Percentiles rank a stretch among this genome's conserved stretches.
phyloP scores from a whole-genome alignment of 1,140 invertebrate species.

The Trachymyrmex septentrionalis region DNA sequence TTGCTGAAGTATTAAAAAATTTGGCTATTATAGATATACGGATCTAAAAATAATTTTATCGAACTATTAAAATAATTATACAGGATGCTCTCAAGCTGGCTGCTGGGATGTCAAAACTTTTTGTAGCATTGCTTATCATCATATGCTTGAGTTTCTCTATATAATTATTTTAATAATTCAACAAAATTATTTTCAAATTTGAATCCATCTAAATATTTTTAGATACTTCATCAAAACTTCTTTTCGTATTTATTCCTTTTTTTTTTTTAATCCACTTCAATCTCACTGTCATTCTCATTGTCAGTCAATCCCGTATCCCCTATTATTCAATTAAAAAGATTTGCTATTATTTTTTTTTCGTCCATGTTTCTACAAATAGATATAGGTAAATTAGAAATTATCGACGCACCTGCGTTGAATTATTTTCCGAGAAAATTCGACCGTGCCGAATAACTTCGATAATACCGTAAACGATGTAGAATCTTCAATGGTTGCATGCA shows the following conservation, averaged over 20 bases:
- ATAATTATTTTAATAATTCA: no score
- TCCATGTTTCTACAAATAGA: neutral
- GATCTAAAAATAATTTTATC: no score
- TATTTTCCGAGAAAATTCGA: neutral
- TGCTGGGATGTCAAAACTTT: no score
- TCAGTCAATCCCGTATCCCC: neutral
- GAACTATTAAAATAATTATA: no score
- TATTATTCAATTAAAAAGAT: neutral
- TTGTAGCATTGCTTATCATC: no score
- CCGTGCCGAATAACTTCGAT: neutral
- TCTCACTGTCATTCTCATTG: neutral
- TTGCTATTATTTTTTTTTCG: neutral
- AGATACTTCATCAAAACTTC: no score
- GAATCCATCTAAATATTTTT: no score
- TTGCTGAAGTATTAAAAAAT: no score
- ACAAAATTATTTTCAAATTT: no score
- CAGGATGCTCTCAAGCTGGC: no score
- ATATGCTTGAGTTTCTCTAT: no score
- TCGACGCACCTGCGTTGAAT: neutral
- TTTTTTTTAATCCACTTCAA: neutral
- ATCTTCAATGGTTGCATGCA: conserved; percentile 19
- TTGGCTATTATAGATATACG: no score
- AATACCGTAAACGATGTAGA: neutral
- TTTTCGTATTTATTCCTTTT: conserved; percentile 1
- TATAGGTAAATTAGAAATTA: neutral